Evolutionary conservation across 2,888 invertebrate species (phyloP).

Genomic region (Dendrolimus pini): DNA sequence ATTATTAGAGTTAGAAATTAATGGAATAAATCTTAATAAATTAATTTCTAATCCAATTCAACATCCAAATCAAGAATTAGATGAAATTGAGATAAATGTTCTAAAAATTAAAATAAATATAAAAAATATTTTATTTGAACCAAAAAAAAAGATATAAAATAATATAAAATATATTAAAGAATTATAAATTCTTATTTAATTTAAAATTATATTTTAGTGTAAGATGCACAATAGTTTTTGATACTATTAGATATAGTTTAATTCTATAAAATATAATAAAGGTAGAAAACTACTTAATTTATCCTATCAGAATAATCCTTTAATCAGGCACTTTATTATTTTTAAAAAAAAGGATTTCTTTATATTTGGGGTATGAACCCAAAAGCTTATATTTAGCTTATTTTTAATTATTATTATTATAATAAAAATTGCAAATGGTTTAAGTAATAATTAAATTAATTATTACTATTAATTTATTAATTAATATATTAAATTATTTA

Average conservation of each 20-base stretch:
- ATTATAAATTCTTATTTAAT: slow-evolving; percentile 23
- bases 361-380: slow-evolving; percentile 79
- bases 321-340: slow-evolving; percentile 64
- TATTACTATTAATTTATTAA: slow-evolving; percentile 14
- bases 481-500: slow-evolving; percentile 19
- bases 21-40: slow-evolving; percentile 76
- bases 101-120: slow-evolving; percentile 72
- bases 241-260: slow-evolving; percentile 77
- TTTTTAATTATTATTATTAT: slow-evolving; percentile 41
- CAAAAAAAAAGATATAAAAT: slow-evolving; percentile 47
- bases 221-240: slow-evolving; percentile 79
- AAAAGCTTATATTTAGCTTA: slow-evolving; percentile 77
- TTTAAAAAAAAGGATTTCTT: slow-evolving; percentile 60
- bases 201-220: slow-evolving; percentile 74
- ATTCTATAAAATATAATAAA: slow-evolving; percentile 80
- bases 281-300: slow-evolving; percentile 56
- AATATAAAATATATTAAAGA: slow-evolving; percentile 64
- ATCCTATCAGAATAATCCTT: slow-evolving; percentile 67
- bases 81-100: slow-evolving; percentile 50
- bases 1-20: slow-evolving; percentile 70
- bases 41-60: slow-evolving; percentile 82
- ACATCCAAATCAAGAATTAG: slow-evolving; percentile 57
- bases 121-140: slow-evolving; percentile 70
- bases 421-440: slow-evolving; percentile 30
- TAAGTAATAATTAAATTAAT: slow-evolving; percentile 23